phyloP scores from a whole-genome alignment of 2,888 invertebrate genomes.

The Toxonevra muliebris region DNA sequence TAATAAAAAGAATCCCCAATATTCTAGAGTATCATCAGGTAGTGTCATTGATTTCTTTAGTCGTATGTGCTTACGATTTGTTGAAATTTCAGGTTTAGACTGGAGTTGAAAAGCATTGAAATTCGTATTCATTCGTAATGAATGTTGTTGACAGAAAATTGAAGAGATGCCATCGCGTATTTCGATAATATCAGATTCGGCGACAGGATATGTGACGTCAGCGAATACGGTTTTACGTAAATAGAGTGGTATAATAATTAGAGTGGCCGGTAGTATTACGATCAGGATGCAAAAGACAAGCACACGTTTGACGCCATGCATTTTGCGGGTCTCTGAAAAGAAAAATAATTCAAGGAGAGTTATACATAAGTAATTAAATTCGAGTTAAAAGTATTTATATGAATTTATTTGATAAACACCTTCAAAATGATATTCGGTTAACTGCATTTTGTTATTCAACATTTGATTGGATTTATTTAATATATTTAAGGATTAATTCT shows the following conservation, averaged over 20 bases:
- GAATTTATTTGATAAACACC: conserved; percentile 45
- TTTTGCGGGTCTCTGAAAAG: conserved; percentile 73
- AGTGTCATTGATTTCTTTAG: conserved; percentile 83
- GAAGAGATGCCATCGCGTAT: conserved; percentile 85
- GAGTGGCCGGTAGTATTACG: conserved; percentile 76
- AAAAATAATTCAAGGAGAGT: conserved; percentile 16
- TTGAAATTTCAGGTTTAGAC: conserved; percentile 75
- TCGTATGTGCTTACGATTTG: conserved; percentile 77
- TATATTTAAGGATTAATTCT: too few species aligned
- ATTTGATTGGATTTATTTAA: too few species aligned
- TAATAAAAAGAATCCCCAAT: conserved; percentile 87
- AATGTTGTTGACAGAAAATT: conserved; percentile 82
- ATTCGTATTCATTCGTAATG: conserved; percentile 77
- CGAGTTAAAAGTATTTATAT: background rate
- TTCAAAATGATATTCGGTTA: conserved; percentile 59
- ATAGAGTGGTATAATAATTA: conserved; percentile 81
- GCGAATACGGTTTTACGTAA: conserved; percentile 79
- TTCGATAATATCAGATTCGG: conserved; percentile 85
- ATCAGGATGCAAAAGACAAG: conserved; percentile 80
- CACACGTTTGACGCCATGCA: conserved; percentile 83
- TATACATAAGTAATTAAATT: conserved; percentile 11
- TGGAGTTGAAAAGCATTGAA: conserved; percentile 80
- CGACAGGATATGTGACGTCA: conserved; percentile 80
- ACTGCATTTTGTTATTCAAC: conserved; percentile 39
- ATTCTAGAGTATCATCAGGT: conserved; percentile 86